A percentile compares a stretch with the other conserved stretches of the same genome.
These are phyloP conservation scores for Ephestia elutella DNA, from an alignment of 1,140 invertebrate genomes.

Conservation along the genomic window DNA sequence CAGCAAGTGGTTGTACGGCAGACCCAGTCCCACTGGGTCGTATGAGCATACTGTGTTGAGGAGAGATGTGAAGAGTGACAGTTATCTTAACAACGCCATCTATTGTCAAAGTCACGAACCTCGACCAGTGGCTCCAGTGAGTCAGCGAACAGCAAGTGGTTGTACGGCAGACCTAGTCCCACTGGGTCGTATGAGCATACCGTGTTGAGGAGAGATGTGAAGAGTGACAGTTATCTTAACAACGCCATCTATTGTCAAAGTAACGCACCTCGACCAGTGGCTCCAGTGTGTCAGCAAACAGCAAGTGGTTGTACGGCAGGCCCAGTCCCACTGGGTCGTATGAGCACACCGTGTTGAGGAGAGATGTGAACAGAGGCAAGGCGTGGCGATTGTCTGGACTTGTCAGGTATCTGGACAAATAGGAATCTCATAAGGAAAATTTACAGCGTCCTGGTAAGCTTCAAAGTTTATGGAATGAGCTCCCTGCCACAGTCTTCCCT, in stretches of 20 bases:
- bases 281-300: conserved; percentile 96
- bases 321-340: conserved; percentile 98
- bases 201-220: conserved; percentile 96
- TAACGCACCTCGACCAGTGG: conserved; percentile 87
- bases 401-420: conserved; percentile 74
- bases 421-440: neutral
- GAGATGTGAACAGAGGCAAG: conserved; percentile 97
- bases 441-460: too few species aligned
- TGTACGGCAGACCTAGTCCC: conserved; percentile 97
- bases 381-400: conserved; percentile 87
- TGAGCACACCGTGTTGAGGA: conserved; percentile 96
- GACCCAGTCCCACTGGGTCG: conserved; percentile 96
- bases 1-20: conserved; percentile 98
- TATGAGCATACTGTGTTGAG: conserved; percentile 98
- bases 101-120: conserved; percentile 27
- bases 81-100: conserved; percentile 23
- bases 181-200: conserved; percentile 98
- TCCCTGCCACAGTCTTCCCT: too few species aligned
- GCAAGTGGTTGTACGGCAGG: conserved; percentile 97
- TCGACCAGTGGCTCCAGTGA: conserved; percentile 96
- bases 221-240: conserved; percentile 92
- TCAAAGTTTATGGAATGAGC: too few species aligned
- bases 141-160: conserved; percentile 97
- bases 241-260: conserved; percentile 1
- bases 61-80: conserved; percentile 97